Conservation (phyloP, 2,888 invertebrate species). For the Zootermopsis nevadensis region DNA sequence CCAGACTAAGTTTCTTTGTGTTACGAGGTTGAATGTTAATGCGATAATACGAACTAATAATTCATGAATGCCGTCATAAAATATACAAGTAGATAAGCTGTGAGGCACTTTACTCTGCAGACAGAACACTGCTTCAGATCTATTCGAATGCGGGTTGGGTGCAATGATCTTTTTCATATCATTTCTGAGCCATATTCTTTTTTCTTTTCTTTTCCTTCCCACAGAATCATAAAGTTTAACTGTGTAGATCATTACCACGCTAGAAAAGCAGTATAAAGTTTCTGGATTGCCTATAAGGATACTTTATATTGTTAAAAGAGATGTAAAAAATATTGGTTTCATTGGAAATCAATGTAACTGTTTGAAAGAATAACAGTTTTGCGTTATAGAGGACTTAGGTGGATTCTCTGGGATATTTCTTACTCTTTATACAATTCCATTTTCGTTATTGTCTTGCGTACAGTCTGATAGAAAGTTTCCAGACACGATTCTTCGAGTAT, state of each 20-base stretch:
- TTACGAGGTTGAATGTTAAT: no score
- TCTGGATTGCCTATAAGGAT: neutral
- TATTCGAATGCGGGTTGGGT: neutral
- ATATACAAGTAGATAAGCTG: no score
- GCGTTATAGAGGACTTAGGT: neutral
- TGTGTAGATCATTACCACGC: neutral
- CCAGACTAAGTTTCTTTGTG: no score
- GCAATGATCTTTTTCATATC: neutral
- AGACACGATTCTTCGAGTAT: neutral
- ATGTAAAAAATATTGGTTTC: slow-evolving; percentile 18
- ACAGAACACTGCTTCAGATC: neutral
- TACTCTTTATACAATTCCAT: neutral
- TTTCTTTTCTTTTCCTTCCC: neutral
- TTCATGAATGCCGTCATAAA: no score
- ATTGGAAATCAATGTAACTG: slow-evolving; percentile 20
- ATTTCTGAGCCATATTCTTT: neutral
- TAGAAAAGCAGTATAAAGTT: neutral
- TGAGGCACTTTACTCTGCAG: no score
- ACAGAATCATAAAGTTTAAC: neutral
- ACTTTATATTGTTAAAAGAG: neutral
- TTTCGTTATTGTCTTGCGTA: neutral
- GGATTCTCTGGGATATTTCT: neutral
- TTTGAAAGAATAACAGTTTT: neutral
- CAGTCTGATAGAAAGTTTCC: neutral
- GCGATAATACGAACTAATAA: no score